Percentiles rank a stretch among this genome's conserved stretches.
Evolutionary conservation across 2,113 vertebrate species (phyloP).

Genomic region (Procavia capensis): DNA sequence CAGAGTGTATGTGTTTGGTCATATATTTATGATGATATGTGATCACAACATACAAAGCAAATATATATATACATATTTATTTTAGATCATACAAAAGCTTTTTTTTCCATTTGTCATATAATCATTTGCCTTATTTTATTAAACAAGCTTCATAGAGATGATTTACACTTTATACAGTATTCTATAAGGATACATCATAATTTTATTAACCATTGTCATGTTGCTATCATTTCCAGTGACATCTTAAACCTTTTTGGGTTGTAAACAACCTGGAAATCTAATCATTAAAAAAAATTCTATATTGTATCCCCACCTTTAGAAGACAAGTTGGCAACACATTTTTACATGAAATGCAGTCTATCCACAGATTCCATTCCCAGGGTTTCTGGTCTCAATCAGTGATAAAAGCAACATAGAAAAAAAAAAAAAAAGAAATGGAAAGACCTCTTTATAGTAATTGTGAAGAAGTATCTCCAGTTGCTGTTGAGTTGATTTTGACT

Average conservation of each 20-base stretch:
- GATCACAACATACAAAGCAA: background rate
- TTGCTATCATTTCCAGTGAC: background rate
- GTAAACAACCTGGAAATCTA: slow-evolving; percentile 33
- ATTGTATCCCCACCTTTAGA: background rate
- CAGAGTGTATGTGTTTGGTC: background rate
- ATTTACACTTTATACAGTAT: background rate
- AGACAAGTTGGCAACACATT: slow-evolving; percentile 6
- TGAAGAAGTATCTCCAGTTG: background rate
- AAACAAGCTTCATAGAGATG: background rate
- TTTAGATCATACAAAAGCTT: background rate
- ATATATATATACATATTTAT: background rate
- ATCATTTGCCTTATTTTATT: slow-evolving; percentile 3
- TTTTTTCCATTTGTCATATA: background rate
- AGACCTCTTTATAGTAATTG: background rate
- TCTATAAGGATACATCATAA: background rate
- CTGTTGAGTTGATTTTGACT: background rate
- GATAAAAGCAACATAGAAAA: too few species aligned
- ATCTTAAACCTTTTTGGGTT: background rate
- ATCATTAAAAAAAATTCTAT: background rate
- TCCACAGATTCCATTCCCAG: background rate
- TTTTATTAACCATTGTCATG: slow-evolving; percentile 19
- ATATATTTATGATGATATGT: background rate
- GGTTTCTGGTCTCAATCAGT: background rate
- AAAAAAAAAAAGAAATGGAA: background rate
- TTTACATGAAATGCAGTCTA: background rate